A percentile compares a stretch with the other conserved stretches of the same genome.
Conservation (phyloP, 2,113 vertebrate species). For the Hepsetus odoe region DNA sequence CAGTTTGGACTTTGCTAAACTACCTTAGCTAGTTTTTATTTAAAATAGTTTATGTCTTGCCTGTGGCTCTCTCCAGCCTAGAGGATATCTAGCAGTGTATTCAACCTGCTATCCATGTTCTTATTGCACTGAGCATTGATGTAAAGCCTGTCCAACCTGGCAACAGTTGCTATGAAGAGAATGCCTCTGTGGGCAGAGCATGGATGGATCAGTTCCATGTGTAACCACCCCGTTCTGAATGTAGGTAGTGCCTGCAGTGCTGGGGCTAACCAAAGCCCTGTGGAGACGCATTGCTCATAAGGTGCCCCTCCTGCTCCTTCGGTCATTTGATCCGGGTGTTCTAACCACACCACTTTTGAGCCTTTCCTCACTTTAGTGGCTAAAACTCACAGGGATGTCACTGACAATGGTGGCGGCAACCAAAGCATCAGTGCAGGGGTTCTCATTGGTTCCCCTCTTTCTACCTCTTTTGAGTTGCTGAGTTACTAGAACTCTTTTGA, state of each 20-base stretch:
- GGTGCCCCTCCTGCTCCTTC: conserved; percentile 44
- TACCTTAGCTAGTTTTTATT: no score
- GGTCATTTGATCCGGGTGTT: conserved; percentile 25
- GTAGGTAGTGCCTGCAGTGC: conserved; percentile 36
- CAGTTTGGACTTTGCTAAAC: no score
- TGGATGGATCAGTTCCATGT: neutral
- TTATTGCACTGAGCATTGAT: no score
- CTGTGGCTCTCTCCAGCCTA: no score
- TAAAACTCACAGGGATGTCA: conserved; percentile 41
- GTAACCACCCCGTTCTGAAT: conserved; percentile 41
- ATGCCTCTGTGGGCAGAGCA: neutral
- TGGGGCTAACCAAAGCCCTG: conserved; percentile 44
- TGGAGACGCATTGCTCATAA: conserved; percentile 49
- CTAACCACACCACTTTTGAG: conserved; percentile 36
- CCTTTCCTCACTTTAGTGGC: conserved; percentile 27
- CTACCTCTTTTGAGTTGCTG: neutral
- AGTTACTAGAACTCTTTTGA: conserved; percentile 14
- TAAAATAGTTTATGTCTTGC: no score
- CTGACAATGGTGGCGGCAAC: neutral
- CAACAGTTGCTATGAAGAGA: neutral
- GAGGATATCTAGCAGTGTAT: no score
- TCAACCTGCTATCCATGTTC: no score
- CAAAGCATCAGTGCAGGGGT: neutral
- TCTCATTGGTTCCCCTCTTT: neutral
- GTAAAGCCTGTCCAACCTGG: neutral